Evolutionary conservation across 2,888 invertebrate genomes (phyloP).

Genomic region (Hartigia nigra): DNA sequence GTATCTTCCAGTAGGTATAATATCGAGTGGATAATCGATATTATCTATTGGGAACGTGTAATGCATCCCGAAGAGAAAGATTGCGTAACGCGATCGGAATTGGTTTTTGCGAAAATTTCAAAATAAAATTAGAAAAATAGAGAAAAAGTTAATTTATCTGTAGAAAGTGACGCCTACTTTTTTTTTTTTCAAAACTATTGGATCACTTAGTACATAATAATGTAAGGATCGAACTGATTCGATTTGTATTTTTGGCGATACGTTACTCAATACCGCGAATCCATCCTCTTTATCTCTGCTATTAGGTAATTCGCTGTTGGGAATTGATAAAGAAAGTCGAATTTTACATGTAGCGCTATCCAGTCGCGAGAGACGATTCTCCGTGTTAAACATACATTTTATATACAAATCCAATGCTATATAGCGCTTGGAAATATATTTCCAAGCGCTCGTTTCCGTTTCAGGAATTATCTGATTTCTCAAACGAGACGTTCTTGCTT

Average conservation of each 20-base stretch:
- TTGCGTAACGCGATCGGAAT: not conserved
- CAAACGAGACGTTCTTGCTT: not conserved
- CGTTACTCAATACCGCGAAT: not conserved
- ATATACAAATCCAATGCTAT: not conserved
- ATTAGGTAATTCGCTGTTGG: not conserved
- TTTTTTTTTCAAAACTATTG: not conserved
- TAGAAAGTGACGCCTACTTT: not conserved
- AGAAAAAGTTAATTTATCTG: not conserved
- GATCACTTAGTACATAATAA: not conserved
- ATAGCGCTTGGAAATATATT: too few relatives aligned
- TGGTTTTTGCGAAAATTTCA: not conserved
- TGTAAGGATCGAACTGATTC: not conserved
- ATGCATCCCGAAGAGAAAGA: not conserved
- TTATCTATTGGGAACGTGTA: not conserved
- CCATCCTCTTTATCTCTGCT: not conserved
- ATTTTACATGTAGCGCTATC: not conserved
- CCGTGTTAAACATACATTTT: not conserved
- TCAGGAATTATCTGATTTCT: not conserved
- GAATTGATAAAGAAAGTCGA: not conserved
- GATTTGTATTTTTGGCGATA: not conserved
- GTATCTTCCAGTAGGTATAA: not conserved
- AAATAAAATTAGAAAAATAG: not conserved
- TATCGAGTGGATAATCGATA: not conserved
- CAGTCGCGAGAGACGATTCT: not conserved
- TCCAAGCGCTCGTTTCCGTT: not conserved